These are phyloP conservation scores for Lepidotrigona ventralis DNA, from an alignment of 1,140 invertebrate genomes.

Conservation along the genomic window DNA sequence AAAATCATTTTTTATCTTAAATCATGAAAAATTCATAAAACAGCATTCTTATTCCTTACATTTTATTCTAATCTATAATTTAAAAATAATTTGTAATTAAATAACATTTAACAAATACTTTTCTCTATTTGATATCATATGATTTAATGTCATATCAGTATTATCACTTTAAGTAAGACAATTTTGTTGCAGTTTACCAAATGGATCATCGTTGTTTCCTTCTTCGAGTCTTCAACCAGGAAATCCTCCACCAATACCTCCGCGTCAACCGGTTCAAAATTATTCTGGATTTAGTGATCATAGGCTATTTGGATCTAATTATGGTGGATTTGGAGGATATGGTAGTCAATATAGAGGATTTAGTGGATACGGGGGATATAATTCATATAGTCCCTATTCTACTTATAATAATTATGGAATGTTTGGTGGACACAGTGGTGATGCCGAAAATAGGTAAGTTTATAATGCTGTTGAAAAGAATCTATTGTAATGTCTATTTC, in stretches of 20 bases:
- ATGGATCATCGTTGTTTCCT: conserved; percentile 54
- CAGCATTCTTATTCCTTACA: background rate
- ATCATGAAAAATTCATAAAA: background rate
- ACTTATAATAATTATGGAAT: conserved; percentile 71
- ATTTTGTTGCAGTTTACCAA: conserved; percentile 29
- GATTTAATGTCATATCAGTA: too few relatives aligned
- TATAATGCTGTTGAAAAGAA: background rate
- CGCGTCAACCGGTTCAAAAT: conserved; percentile 61
- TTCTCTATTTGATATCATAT: background rate
- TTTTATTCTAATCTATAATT: background rate
- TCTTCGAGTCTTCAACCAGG: conserved; percentile 32
- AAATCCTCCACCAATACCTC: conserved; percentile 71
- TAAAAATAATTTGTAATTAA: background rate
- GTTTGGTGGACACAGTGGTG: conserved; percentile 79
- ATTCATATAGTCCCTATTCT: conserved; percentile 63
- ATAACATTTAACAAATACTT: background rate
- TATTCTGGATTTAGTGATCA: conserved; percentile 67
- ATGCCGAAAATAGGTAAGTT: conserved; percentile 83
- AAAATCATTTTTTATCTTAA: background rate
- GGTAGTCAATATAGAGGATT: conserved; percentile 71
- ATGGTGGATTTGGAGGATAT: conserved; percentile 61
- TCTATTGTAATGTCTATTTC: background rate
- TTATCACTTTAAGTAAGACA: background rate
- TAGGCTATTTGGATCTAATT: conserved; percentile 70
- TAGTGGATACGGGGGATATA: conserved; percentile 66